Evolutionary conservation across 1,140 invertebrate genomes (phyloP).

Genomic region (Chironomus tepperi): DNA sequence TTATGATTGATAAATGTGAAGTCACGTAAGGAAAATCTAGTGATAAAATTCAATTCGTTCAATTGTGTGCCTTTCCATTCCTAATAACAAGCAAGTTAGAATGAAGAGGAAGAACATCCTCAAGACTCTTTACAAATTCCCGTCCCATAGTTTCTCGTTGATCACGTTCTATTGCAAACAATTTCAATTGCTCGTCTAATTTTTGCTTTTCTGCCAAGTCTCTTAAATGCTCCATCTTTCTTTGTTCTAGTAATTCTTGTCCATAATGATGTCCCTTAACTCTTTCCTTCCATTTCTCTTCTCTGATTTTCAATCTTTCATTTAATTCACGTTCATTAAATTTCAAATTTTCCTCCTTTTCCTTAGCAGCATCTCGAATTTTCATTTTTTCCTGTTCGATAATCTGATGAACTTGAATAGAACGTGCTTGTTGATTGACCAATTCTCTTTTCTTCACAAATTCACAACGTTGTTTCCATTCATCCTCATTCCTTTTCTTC

Average conservation of each 20-base stretch:
- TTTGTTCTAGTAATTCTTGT: neutral
- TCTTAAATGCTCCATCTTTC: neutral
- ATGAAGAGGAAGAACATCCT: neutral
- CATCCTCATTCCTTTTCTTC: neutral
- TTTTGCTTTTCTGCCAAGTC: conserved; percentile 3
- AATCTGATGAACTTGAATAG: neutral
- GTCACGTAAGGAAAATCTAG: no score
- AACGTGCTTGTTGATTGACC: neutral
- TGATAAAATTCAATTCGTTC: neutral
- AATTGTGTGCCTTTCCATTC: neutral
- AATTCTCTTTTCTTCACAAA: neutral
- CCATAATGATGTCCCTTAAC: neutral
- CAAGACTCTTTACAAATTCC: neutral
- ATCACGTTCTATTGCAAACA: neutral
- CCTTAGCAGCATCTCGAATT: neutral
- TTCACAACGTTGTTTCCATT: neutral
- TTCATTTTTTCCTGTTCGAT: neutral
- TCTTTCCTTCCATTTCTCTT: neutral
- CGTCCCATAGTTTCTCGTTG: neutral
- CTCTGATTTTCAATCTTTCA: neutral
- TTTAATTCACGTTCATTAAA: neutral
- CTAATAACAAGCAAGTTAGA: neutral
- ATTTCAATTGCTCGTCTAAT: neutral
- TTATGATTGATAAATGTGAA: no score
- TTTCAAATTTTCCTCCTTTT: neutral